Percentiles rank a stretch among this genome's conserved stretches.
phyloP scores from a whole-genome alignment of 2,888 invertebrate species.

The Lycophotia porphyrea region DNA sequence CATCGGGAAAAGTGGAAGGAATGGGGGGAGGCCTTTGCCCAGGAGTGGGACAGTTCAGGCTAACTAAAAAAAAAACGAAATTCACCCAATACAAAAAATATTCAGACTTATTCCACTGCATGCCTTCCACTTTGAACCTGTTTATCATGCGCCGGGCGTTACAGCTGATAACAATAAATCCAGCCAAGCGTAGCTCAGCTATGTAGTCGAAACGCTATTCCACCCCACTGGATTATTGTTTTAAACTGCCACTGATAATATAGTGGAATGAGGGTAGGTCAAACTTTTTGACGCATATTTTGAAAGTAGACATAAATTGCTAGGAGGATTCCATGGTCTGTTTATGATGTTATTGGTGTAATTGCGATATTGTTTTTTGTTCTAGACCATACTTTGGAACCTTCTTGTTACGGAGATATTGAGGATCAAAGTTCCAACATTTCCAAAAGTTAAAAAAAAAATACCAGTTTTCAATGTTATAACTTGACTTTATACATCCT shows the following conservation, averaged over 20 bases:
- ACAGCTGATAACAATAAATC: slow-evolving; percentile 44
- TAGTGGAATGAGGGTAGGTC: background rate
- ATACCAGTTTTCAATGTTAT: no score
- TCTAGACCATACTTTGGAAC: no score
- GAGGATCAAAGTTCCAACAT: no score
- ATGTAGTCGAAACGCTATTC: slow-evolving; percentile 28
- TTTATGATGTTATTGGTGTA: slow-evolving; percentile 4
- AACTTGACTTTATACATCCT: no score
- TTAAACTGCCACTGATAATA: slow-evolving; percentile 24
- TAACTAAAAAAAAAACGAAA: no score
- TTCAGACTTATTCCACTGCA: slow-evolving; percentile 14
- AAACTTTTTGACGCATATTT: slow-evolving; percentile 1
- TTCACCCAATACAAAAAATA: background rate
- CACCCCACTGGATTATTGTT: slow-evolving; percentile 44
- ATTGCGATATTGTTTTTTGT: no score
- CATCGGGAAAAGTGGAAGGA: no score
- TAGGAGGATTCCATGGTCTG: background rate
- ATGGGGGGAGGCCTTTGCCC: no score
- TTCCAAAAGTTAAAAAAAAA: no score
- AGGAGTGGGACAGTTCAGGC: no score
- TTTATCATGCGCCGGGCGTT: slow-evolving; percentile 43
- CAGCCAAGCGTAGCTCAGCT: slow-evolving; percentile 39
- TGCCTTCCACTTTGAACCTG: slow-evolving; percentile 11
- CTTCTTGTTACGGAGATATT: no score
- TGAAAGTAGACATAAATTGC: background rate